Conservation (phyloP, 2,113 vertebrate species). For the Spizaetus ornatus region DNA sequence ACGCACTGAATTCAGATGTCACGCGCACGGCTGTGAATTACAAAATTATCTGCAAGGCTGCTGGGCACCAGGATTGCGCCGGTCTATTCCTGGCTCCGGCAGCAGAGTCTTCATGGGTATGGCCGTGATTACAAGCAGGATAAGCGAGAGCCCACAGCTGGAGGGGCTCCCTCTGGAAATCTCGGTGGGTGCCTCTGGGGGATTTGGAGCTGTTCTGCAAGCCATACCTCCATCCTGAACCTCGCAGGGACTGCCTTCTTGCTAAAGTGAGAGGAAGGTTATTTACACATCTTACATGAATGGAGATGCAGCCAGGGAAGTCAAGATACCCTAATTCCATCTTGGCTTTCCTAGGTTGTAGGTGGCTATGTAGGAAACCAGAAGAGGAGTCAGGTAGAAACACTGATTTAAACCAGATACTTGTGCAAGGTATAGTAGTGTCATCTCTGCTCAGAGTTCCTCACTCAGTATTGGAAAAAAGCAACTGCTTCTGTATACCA, state of each 20-base stretch:
- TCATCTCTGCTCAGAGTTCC: background rate
- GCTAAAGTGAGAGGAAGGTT: background rate
- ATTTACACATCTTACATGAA: background rate
- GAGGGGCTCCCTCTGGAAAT: background rate
- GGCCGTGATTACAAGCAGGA: background rate
- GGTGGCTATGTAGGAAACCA: background rate
- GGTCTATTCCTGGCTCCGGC: background rate
- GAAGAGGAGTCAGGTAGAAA: background rate
- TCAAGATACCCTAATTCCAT: background rate
- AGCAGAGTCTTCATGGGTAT: background rate
- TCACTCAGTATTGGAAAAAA: background rate
- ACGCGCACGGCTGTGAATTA: background rate
- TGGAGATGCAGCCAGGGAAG: background rate
- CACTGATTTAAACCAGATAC: background rate
- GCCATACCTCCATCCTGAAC: accelerated
- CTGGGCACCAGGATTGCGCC: background rate
- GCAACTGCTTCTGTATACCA: background rate
- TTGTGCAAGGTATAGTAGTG: background rate
- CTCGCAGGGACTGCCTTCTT: background rate
- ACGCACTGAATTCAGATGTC: background rate
- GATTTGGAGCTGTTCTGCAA: background rate
- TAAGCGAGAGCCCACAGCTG: background rate
- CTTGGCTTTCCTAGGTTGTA: background rate
- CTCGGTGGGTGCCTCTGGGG: background rate
- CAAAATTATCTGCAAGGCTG: background rate